Evolutionary conservation across 2,797 vertebrate species (phyloP), one percentile per base, ranked within the genome.

Genomic region (Typhlichthys eigenmanni): DNA sequence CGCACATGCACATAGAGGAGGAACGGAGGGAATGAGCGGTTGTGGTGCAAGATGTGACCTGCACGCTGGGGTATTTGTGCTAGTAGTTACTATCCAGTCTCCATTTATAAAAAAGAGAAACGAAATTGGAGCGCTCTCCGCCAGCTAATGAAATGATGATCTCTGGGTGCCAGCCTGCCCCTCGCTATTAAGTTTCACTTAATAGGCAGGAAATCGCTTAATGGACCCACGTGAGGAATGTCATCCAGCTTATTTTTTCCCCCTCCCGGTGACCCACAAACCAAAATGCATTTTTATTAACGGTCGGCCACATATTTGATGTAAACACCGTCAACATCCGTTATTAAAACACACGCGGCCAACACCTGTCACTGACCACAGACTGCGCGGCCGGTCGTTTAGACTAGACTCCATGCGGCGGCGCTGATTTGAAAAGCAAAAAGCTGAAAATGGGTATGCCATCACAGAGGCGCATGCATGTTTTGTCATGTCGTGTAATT

Each of bases 61-160:
- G 83, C 83, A 84, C 86, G 85, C 82, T 86, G 80, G 86, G 87
- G 85, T 87, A 89, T 87, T 86, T 87, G 62, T 66, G 73, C 78
- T 71, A 75, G 79, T 87, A 87, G 85, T 89, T 89, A 90, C 85
- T 78, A 83, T 82, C 81, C 80, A 86, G 73, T 64, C 68, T 65
- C 87, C 85, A 76, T 87, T 87, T 13, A 54, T 11, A 8, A 57
- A 57, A 24, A 19, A 9, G 24, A 8, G 1, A 58, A 51, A 60
- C 2, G 87, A 87, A 86, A 87, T 80, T 79, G 67, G 77, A 82
- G 72, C 62, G 68, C 74, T 80, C 82, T 83, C 72, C 70, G 72
- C 79, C 71, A 79, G 82, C 68, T 84, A 87, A 89, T 85, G 81
- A 82, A 87, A 88, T 82, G 74, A 87, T 81, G 82, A 89, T 86